Percentiles rank a stretch among this genome's conserved stretches.
phyloP scores from a whole-genome alignment of 2,888 invertebrate species.

The Amphipyra tragopoginis region DNA sequence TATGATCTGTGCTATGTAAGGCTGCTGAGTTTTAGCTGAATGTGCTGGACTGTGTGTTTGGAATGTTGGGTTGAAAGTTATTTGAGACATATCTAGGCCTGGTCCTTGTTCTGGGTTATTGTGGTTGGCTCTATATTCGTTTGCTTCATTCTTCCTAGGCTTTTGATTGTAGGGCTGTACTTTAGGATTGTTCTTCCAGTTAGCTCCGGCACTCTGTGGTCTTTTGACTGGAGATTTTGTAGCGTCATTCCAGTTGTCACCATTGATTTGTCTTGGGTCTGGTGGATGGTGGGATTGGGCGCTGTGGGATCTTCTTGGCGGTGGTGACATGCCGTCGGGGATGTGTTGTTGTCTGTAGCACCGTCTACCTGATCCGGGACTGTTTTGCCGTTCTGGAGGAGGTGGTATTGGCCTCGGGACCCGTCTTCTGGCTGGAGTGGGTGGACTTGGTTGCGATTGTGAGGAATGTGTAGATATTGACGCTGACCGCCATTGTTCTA shows the following conservation, averaged over 20 bases:
- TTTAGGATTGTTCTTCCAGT: conserved; percentile 85
- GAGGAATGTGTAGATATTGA: conserved; percentile 89
- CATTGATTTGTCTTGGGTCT: conserved; percentile 78
- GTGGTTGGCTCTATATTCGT: conserved; percentile 74
- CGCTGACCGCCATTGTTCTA: conserved; percentile 94
- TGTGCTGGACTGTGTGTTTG: conserved; percentile 88
- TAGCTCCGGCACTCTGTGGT: conserved; percentile 83
- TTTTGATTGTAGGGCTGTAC: conserved; percentile 82
- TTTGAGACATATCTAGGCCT: conserved; percentile 82
- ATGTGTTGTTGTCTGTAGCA: conserved; percentile 80
- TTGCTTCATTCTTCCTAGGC: conserved; percentile 77
- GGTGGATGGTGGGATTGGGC: conserved; percentile 80
- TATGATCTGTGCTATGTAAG: conserved; percentile 86
- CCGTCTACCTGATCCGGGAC: conserved; percentile 76
- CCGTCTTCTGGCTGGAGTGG: conserved; percentile 80
- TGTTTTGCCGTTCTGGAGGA: conserved; percentile 81
- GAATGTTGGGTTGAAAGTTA: conserved; percentile 88
- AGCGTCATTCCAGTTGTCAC: conserved; percentile 83
- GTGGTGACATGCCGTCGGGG: conserved; percentile 83
- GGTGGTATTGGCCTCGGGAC: conserved; percentile 74
- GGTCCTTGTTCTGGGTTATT: conserved; percentile 72
- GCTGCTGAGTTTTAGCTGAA: conserved; percentile 80
- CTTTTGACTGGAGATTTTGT: conserved; percentile 84
- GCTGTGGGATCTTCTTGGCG: conserved; percentile 79
- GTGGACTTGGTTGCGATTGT: conserved; percentile 77